Conservation (phyloP, 1,140 invertebrate genomes). For the Drosophila ironensis region DNA sequence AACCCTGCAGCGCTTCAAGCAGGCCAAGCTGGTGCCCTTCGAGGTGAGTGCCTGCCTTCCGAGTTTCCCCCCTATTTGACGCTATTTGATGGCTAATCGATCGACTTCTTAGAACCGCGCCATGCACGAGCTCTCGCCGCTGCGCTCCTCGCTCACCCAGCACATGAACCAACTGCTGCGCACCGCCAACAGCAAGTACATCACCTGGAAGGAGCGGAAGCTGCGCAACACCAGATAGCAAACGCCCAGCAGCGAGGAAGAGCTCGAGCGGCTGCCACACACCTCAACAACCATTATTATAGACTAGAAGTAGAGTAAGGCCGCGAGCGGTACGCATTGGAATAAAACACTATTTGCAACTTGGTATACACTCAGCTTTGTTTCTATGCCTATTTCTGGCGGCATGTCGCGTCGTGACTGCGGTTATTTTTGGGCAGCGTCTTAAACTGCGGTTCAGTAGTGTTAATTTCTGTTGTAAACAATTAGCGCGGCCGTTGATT, state of each 20-base stretch:
- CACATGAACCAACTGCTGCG: conserved; percentile 93
- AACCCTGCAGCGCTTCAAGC: conserved; percentile 93
- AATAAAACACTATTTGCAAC: conserved; percentile 41
- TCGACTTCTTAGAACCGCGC: conserved; percentile 85
- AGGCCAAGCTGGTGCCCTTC: conserved; percentile 91
- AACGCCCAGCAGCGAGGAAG: conserved; percentile 27
- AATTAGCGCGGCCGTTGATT: conserved; percentile 10
- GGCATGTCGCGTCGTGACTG: conserved; percentile 11
- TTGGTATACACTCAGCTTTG: conserved; percentile 12
- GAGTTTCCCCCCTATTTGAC: background rate
- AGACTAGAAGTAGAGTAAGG: conserved; percentile 24
- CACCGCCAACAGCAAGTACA: conserved; percentile 92
- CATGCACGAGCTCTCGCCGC: conserved; percentile 88
- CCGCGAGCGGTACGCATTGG: conserved; percentile 31
- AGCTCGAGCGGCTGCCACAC: conserved; percentile 23
- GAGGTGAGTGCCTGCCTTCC: conserved; percentile 84
- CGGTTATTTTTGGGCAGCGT: conserved; percentile 2
- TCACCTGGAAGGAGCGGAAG: conserved; percentile 91
- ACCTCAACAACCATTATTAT: conserved; percentile 54
- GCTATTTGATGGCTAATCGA: background rate
- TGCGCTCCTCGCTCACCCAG: conserved; percentile 91
- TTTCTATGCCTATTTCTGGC: background rate
- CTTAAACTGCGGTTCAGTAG: conserved; percentile 10
- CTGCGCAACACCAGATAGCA: conserved; percentile 81
- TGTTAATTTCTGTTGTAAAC: background rate